phyloP scores from a whole-genome alignment of 2,888 invertebrate genomes.

The Odontomyia ornata region DNA sequence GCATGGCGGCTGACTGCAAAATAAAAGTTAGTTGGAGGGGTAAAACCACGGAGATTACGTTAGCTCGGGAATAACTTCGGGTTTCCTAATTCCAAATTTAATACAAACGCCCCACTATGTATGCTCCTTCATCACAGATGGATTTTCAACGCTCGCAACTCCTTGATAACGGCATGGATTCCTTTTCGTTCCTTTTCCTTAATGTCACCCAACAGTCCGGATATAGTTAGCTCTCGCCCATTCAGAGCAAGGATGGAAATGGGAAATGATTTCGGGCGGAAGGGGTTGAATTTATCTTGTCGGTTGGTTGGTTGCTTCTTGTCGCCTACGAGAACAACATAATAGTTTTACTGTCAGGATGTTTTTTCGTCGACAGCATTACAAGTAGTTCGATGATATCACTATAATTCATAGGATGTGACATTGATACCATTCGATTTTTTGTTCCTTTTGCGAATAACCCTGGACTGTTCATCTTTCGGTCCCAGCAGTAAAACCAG shows the following conservation, averaged over 20 bases:
- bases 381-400: not conserved
- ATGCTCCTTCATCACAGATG: conserved; percentile 5
- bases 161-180: not conserved
- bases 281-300: not conserved
- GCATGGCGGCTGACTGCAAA: too few species aligned
- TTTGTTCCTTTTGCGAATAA: not conserved
- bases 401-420: not conserved
- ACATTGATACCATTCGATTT: not conserved
- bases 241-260: not conserved
- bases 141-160: not conserved
- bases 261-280: not conserved
- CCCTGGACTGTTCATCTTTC: not conserved
- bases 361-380: not conserved
- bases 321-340: not conserved
- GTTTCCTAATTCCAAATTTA: conserved; percentile 12
- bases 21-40: not conserved
- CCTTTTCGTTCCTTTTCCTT: too few species aligned
- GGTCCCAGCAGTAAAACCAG: too few species aligned
- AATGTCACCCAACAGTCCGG: not conserved
- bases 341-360: not conserved
- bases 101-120: too few species aligned
- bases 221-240: not conserved
- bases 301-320: not conserved
- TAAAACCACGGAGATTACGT: not conserved
- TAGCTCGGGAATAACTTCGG: not conserved